Base-by-base conservation (phyloP, 2,797 vertebrate genomes). In the Erethizon dorsatum region DNA sequence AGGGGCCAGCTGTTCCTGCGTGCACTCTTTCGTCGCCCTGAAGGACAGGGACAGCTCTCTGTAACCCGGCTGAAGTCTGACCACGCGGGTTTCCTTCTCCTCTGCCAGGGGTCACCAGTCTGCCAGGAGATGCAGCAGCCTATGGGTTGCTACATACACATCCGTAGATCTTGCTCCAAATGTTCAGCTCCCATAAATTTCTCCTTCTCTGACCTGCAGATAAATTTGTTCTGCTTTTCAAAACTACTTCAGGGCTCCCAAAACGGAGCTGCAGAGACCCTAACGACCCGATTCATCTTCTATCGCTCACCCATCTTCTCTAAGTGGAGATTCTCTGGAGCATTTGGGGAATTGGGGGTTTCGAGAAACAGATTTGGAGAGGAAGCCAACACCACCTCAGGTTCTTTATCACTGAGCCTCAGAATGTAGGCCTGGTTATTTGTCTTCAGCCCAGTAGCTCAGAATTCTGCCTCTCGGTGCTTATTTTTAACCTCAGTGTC, bases 151-250 rank as follows among this genome's bases (percentile, higher is more conserved):
- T 69, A 28, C 6, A 33, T 11, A 14, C 28, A 61, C 22, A 18
- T 47, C 26, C 37, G 4, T 24, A 75, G 26, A 61, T 92, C 63
- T 93, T 61, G 26, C 17, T 80, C 57, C 24, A 97, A 96, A 75
- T 59, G 18, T 26, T 77, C 22, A 82, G 69, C 31, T 57, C 45
- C 22, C 63, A 45, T 67, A 75, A 37, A 67, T 73, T 85, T 73
- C 18, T n/a, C 69, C 17, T 89, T 61, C 50, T 94, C 37, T 89
- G 18, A 17, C 15, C 20, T 86, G 22, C 90, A 83, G 47, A 92
- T 59, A 92, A 94, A 90, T 92, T 33, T 56, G 33, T 65, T 92
- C 67, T 88, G 24, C 54, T 78, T 91, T 87, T 92, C 61, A 69
- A 87, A 93, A 87, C 37, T 75, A 14, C 31, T 71, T 57, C 41